These are phyloP conservation scores for Gymnocephalus cernua DNA, from an alignment of 2,113 vertebrate species.

Conservation along the genomic window DNA sequence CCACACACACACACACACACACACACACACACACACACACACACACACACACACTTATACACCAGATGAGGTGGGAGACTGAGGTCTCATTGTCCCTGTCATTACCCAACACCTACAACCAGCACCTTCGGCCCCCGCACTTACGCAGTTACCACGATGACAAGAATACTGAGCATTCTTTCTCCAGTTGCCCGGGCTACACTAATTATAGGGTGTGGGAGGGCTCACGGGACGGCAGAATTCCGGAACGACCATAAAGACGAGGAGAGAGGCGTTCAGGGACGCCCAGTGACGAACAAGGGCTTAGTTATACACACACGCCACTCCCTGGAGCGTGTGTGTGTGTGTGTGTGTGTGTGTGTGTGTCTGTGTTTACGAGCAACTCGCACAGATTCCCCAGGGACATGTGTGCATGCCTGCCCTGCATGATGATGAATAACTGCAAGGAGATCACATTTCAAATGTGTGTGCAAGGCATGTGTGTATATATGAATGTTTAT, in stretches of 20 bases:
- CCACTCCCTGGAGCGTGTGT: constrained; percentile 68
- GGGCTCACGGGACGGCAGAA: constrained; percentile 73
- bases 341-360: constrained; percentile 41
- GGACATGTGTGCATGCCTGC: constrained; percentile 74
- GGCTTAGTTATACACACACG: constrained; percentile 71
- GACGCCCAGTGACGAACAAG: constrained; percentile 76
- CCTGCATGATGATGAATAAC: constrained; percentile 74
- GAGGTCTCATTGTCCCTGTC: constrained; percentile 64
- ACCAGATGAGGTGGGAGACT: constrained; percentile 52
- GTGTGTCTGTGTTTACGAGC: constrained; percentile 69
- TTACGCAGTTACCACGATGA: constrained; percentile 72
- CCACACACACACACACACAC: neutral
- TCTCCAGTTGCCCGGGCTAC: constrained; percentile 77
- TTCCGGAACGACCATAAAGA: constrained; percentile 73
- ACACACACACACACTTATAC: neutral
- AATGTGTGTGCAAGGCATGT: constrained; percentile 33
- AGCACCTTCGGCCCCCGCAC: constrained; percentile 60
- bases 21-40: constrained; percentile 1
- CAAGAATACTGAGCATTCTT: constrained; percentile 80
- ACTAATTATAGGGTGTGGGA: constrained; percentile 78
- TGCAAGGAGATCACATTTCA: constrained; percentile 49
- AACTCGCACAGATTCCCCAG: constrained; percentile 65
- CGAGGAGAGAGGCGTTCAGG: constrained; percentile 69
- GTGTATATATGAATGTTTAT: constrained; percentile 22
- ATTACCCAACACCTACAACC: constrained; percentile 71